Conservation (phyloP, 2,113 vertebrate genomes). For the Piprites chloris region DNA sequence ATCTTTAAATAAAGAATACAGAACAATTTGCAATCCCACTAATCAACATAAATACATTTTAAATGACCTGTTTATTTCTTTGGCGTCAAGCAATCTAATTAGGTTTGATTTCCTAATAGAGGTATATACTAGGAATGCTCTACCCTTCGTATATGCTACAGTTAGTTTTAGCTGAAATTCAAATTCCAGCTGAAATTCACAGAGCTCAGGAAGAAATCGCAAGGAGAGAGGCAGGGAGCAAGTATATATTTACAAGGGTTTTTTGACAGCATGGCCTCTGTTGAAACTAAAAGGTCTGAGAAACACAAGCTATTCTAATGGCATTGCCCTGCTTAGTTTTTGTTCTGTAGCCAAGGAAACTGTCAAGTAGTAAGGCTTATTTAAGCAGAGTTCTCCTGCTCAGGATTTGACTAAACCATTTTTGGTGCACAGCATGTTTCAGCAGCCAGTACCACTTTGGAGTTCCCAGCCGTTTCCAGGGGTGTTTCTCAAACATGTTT, state of each 20-base stretch:
- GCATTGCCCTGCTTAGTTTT: background rate
- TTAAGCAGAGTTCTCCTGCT: background rate
- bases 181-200: background rate
- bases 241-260: background rate
- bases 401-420: background rate
- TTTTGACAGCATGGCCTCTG: background rate
- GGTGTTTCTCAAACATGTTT: background rate
- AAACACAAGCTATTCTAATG: background rate
- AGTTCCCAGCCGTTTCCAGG: background rate
- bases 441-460: background rate
- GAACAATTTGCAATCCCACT: background rate
- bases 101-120: background rate
- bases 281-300: background rate
- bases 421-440: background rate
- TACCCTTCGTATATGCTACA: background rate
- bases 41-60: background rate
- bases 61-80: background rate
- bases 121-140: background rate
- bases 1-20: background rate
- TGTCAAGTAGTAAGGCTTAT: background rate
- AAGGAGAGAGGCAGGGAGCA: background rate
- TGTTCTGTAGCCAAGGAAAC: slow-evolving; percentile 1
- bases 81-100: background rate
- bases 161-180: background rate
- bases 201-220: background rate